Evolutionary conservation across 2,888 invertebrate genomes (phyloP).

Genomic region (Tanypteryx hageni): DNA sequence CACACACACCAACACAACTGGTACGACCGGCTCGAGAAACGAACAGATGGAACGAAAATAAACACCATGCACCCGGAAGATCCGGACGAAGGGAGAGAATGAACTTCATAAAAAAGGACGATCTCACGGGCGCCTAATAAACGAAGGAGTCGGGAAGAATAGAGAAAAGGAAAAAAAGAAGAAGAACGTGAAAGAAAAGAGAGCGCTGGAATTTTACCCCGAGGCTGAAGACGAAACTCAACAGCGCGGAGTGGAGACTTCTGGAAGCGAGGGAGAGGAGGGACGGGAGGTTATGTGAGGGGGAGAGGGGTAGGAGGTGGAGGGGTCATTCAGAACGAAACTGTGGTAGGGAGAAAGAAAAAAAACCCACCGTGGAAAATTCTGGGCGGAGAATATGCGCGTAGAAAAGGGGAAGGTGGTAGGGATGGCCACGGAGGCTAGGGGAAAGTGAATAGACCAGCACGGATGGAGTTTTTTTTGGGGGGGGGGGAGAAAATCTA

Average conservation of each 20-base stretch:
- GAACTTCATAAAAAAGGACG: not conserved
- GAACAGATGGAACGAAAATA: constrained; percentile 52
- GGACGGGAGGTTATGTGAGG: too few species aligned
- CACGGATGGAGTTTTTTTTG: not conserved
- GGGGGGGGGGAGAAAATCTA: not conserved
- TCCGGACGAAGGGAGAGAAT: not conserved
- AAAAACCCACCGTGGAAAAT: not conserved
- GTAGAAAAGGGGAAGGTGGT: not conserved
- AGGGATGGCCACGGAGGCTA: not conserved
- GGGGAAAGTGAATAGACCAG: not conserved
- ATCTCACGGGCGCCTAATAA: constrained; percentile 28
- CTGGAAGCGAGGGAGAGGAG: not conserved
- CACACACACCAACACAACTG: not conserved
- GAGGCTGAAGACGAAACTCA: constrained; percentile 2
- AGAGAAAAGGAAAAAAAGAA: not conserved
- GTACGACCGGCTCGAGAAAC: not conserved
- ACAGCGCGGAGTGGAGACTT: constrained; percentile 5
- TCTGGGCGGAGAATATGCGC: not conserved
- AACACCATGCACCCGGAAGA: constrained; percentile 55
- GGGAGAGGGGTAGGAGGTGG: not conserved
- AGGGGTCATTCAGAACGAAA: not conserved
- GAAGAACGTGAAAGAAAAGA: not conserved
- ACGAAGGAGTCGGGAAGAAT: not conserved
- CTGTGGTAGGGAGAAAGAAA: not conserved
- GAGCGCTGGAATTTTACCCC: constrained; percentile 43